Percentiles rank a stretch among this genome's conserved stretches.
Evolutionary conservation across 2,113 vertebrate genomes (phyloP).

Genomic region (Columbina picui): DNA sequence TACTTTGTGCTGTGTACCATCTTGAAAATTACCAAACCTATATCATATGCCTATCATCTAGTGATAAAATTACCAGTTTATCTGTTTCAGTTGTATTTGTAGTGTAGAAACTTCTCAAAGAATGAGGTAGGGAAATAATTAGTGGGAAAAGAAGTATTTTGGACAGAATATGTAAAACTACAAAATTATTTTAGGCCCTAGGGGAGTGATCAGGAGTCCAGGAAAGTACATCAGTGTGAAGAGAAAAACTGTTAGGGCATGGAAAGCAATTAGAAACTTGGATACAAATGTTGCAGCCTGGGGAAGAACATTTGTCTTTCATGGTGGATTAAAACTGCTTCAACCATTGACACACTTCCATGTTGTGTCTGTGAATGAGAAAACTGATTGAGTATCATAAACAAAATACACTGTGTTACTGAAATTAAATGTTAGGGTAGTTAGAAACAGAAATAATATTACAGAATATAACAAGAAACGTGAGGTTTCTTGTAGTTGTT

Average conservation of each 20-base stretch:
- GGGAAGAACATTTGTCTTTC: constrained; percentile 62
- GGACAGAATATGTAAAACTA: constrained; percentile 28
- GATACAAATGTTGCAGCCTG: constrained; percentile 37
- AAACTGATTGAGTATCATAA: neutral
- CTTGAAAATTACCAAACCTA: neutral
- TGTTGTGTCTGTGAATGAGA: neutral
- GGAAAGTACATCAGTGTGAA: constrained; percentile 41
- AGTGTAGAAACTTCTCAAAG: neutral
- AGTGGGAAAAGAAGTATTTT: constrained; percentile 34
- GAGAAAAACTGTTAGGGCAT: constrained; percentile 52
- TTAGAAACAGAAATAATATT: neutral
- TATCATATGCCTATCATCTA: neutral
- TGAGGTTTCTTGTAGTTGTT: neutral
- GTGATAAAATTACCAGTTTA: neutral
- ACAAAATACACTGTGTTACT: neutral
- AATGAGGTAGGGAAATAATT: constrained; percentile 36
- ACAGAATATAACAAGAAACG: neutral
- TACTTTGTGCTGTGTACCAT: neutral
- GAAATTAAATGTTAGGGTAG: neutral
- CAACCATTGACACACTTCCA: neutral
- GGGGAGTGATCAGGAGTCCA: constrained; percentile 25
- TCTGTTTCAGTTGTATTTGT: neutral
- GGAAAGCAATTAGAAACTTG: constrained; percentile 61
- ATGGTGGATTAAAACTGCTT: neutral
- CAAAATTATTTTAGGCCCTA: constrained; percentile 35